Evolutionary conservation across 2,888 invertebrate species (phyloP).

Genomic region (Sesamia inferens): DNA sequence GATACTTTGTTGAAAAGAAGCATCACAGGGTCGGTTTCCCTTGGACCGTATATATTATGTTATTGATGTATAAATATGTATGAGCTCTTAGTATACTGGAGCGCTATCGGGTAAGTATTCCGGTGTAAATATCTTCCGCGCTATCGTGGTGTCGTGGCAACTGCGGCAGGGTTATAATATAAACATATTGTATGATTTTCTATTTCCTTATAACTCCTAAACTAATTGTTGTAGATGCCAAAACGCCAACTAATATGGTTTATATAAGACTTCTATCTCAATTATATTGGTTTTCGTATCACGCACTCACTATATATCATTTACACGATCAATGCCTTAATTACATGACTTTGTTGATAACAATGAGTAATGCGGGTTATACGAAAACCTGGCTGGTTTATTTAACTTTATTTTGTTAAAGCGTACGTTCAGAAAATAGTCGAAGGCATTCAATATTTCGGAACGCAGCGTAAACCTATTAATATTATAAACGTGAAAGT

Average conservation of each 20-base stretch:
- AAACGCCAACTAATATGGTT: neutral
- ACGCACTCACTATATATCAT: too few species aligned
- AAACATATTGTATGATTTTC: neutral
- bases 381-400: neutral
- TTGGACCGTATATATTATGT: neutral
- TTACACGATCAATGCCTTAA: too few species aligned
- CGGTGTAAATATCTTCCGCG: neutral
- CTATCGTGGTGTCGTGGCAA: neutral
- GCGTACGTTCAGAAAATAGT: neutral
- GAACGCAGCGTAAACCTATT: too few species aligned
- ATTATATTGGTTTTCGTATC: neutral
- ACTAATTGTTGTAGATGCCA: neutral
- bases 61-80: constrained; percentile 8
- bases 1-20: neutral
- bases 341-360: too few species aligned
- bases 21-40: neutral
- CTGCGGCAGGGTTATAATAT: neutral
- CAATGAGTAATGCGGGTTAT: too few species aligned
- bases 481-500: too few species aligned
- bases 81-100: neutral
- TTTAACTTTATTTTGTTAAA: neutral
- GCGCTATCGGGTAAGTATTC: neutral
- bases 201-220: neutral
- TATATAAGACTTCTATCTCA: neutral
- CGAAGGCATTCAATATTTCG: neutral